Percentiles rank a stretch among this genome's conserved stretches.
phyloP scores from a whole-genome alignment of 2,888 invertebrate genomes.

The Penaeus monodon region DNA sequence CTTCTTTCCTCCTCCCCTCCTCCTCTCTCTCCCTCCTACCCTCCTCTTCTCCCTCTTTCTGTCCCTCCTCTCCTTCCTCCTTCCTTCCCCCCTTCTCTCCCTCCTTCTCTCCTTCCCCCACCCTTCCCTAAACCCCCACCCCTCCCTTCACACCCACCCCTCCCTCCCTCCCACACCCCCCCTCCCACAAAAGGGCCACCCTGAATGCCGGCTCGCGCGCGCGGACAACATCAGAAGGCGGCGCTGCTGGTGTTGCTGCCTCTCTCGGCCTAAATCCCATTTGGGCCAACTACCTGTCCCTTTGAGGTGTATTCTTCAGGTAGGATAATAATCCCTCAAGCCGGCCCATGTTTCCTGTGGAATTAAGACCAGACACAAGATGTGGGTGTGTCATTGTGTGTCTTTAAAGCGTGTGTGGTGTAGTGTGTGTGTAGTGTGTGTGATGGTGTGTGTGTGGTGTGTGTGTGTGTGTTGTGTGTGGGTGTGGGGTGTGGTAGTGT shows the following conservation, averaged over 20 bases:
- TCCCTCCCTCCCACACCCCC: background rate
- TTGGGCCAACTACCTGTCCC: conserved; percentile 52
- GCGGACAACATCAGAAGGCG: background rate
- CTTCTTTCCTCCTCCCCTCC: background rate
- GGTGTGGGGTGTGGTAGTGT: conserved; percentile 24
- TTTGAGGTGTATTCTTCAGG: conserved; percentile 42
- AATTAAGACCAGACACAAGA: conserved; percentile 23
- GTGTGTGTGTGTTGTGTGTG: background rate
- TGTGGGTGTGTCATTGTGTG: background rate
- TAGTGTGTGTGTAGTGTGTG: conserved; percentile 15
- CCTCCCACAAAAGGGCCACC: background rate
- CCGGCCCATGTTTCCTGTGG: conserved; percentile 13
- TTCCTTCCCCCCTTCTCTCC: too few species aligned
- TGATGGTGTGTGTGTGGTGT: background rate
- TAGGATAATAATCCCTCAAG: conserved; percentile 45
- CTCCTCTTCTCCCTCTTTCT: too few species aligned
- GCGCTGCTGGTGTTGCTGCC: conserved; percentile 18
- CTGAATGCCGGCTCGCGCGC: conserved; percentile 25
- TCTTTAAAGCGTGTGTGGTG: conserved; percentile 5
- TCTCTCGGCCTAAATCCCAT: conserved; percentile 47
- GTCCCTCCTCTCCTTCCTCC: too few species aligned
- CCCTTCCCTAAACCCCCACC: background rate
- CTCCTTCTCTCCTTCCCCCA: background rate
- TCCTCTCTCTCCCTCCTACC: background rate
- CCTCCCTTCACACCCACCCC: background rate